phyloP scores from a whole-genome alignment of 30 jellyfish, hydroid and myxozoan species.

The Hydractinia echinata region DNA sequence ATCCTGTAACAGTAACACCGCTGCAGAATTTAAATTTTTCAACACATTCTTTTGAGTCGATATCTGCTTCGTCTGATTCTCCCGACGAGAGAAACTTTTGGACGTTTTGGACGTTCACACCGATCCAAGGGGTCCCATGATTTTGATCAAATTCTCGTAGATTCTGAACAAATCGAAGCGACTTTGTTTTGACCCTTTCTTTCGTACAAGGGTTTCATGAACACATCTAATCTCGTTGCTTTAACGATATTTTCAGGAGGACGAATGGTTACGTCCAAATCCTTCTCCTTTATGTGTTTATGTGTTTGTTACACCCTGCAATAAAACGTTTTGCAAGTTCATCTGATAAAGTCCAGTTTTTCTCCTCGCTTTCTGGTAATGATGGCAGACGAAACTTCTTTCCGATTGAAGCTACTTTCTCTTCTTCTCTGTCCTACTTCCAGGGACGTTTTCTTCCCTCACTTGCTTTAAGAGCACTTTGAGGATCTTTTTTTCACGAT shows the following conservation, averaged over 20 bases:
- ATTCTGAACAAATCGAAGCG: neutral
- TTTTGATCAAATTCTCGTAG: neutral
- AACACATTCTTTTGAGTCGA: neutral
- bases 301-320: neutral
- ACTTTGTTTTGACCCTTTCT: constrained; percentile 3
- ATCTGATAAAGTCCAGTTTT: neutral
- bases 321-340: neutral
- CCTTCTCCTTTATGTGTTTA: no score
- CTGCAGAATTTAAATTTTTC: no score
- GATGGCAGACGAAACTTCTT: no score
- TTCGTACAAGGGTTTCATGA: neutral
- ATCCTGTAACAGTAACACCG: no score
- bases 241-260: neutral
- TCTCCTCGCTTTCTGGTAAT: neutral
- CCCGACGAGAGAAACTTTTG: neutral
- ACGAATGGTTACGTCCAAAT: neutral
- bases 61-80: neutral
- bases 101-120: neutral
- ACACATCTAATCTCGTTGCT: neutral
- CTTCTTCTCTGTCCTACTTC: no score
- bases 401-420: no score
- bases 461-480: no score
- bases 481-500: no score
- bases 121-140: no score
- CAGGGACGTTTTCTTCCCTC: no score